A percentile compares a stretch with the other conserved stretches of the same genome.
These are phyloP conservation scores for Synaphobranchus kaupii DNA, from an alignment of 2,797 vertebrate species.

Conservation along the genomic window DNA sequence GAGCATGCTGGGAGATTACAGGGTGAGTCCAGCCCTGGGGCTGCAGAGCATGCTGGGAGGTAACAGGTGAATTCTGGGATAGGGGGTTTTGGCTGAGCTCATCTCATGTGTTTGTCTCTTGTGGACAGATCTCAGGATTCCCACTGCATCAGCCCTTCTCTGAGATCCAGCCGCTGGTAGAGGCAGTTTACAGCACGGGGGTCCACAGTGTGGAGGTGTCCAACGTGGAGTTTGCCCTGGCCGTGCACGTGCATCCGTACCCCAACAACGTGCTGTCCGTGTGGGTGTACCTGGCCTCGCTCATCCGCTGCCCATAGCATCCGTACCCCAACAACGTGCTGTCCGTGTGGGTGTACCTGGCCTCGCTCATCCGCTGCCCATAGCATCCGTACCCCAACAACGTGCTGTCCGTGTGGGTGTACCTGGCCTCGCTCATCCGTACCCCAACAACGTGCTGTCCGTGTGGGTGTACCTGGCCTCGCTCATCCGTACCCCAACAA, in stretches of 20 bases:
- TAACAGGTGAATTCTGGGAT: too few species aligned
- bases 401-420: conserved; percentile 92
- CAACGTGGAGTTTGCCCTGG: conserved; percentile 90
- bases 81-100: background rate
- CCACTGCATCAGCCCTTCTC: conserved; percentile 91
- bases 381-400: conserved; percentile 88
- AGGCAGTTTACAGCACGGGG: conserved; percentile 89
- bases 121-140: conserved; percentile 88
- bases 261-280: conserved; percentile 89
- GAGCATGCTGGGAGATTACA: conserved; percentile 6
- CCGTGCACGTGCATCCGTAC: conserved; percentile 90
- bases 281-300: conserved; percentile 95
- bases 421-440: conserved; percentile 95
- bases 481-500: conserved; percentile 92
- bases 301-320: conserved; percentile 70
- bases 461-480: too few species aligned
- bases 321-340: conserved; percentile 86
- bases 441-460: too few species aligned
- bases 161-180: conserved; percentile 84
- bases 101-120: conserved; percentile 14
- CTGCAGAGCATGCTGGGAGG: background rate
- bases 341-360: conserved; percentile 94
- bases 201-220: conserved; percentile 84
- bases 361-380: conserved; percentile 83
- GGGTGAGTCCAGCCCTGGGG: background rate